These are phyloP conservation scores for Crioceris asparagi DNA, from an alignment of 2,888 invertebrate genomes.

Conservation along the genomic window DNA sequence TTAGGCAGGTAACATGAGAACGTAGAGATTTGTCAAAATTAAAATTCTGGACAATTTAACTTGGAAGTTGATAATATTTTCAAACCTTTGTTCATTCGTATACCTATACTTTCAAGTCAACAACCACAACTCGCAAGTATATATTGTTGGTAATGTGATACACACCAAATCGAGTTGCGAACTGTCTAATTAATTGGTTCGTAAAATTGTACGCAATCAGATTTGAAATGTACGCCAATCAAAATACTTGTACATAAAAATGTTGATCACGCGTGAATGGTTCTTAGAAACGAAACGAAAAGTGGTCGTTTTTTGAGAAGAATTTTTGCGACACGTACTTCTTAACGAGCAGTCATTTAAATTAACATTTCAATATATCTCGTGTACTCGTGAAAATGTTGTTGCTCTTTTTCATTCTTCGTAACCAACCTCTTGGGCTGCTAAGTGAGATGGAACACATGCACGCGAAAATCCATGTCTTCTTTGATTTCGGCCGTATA, in stretches of 20 bases:
- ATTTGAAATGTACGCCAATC: constrained; percentile 29
- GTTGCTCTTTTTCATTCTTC: constrained; percentile 10
- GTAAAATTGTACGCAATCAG: constrained; percentile 29
- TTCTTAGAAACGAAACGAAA: constrained; percentile 22
- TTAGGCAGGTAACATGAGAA: too few species aligned
- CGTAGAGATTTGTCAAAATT: too few species aligned
- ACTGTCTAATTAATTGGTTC: constrained; percentile 31
- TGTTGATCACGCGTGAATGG: constrained; percentile 26
- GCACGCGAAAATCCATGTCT: constrained; percentile 1
- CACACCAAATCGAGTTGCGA: constrained; percentile 10
- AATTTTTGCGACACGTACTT: constrained; percentile 18
- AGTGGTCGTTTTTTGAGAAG: constrained; percentile 16
- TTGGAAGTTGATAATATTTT: too few species aligned
- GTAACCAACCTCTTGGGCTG: constrained; percentile 1
- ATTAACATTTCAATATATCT: constrained; percentile 22
- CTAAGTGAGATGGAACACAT: constrained; percentile 6
- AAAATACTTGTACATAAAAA: constrained; percentile 29
- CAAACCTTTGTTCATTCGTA: too few species aligned
- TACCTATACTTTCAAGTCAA: too few species aligned
- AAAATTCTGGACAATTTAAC: too few species aligned
- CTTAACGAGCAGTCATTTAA: constrained; percentile 19
- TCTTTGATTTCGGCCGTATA: constrained; percentile 2
- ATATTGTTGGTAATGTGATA: too few species aligned
- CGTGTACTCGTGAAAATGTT: constrained; percentile 16
- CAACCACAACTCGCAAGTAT: too few species aligned